Evolutionary conservation across 2,797 vertebrate genomes (phyloP).

Genomic region (Sylvia borin): DNA sequence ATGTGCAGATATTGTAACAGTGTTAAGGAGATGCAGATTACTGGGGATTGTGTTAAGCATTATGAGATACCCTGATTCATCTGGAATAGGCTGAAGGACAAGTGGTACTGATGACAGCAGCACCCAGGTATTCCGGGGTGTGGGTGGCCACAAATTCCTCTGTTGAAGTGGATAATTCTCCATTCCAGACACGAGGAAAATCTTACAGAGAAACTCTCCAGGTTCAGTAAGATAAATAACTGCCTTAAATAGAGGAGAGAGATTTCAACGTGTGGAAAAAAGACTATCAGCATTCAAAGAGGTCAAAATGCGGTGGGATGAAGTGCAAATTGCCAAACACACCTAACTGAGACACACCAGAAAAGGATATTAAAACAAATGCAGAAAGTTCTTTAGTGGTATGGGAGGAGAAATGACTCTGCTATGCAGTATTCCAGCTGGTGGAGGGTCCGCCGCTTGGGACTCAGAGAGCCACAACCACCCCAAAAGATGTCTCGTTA

Average conservation of each 20-base stretch:
- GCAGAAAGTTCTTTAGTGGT: background rate
- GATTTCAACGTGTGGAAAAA: background rate
- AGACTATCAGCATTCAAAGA: background rate
- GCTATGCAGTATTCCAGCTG: too few species aligned
- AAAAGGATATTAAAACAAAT: background rate
- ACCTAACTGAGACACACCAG: background rate
- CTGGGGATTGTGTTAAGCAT: background rate
- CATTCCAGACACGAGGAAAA: background rate
- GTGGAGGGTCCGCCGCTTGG: too few species aligned
- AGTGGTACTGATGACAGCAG: background rate
- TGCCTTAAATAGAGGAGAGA: background rate
- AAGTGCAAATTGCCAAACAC: background rate
- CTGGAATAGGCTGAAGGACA: background rate
- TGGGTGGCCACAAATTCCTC: background rate
- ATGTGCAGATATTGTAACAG: background rate
- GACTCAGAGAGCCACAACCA: too few species aligned
- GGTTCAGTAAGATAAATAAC: background rate
- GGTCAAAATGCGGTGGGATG: background rate
- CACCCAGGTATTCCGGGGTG: background rate
- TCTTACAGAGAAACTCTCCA: conserved; percentile 7
- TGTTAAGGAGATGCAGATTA: background rate
- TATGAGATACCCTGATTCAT: background rate
- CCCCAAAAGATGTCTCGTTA: too few species aligned
- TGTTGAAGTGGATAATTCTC: conserved; percentile 10
- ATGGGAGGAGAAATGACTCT: background rate